A percentile compares a stretch with the other conserved stretches of the same genome.
Conservation (phyloP, 2,113 vertebrate genomes). For the Oncorhynchus tshawytscha region DNA sequence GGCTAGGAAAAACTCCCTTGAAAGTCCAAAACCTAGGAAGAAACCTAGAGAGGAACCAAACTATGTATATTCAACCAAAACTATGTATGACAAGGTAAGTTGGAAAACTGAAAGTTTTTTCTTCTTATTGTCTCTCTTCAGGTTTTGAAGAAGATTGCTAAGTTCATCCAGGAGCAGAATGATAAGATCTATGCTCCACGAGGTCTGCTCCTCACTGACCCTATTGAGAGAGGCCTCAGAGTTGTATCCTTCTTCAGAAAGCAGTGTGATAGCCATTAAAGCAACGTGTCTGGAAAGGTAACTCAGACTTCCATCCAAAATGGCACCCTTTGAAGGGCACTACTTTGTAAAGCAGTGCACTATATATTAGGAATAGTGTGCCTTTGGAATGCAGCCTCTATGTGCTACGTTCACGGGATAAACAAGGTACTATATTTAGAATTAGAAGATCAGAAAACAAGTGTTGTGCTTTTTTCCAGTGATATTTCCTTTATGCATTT, state of each 20-base stretch:
- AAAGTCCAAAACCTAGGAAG: too few species aligned
- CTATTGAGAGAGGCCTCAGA: constrained; percentile 92
- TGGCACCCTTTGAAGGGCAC: too few species aligned
- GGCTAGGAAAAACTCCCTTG: too few species aligned
- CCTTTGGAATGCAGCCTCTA: too few species aligned
- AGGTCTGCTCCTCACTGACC: constrained; percentile 91
- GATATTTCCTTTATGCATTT: neutral
- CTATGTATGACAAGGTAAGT: neutral
- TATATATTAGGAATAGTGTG: too few species aligned
- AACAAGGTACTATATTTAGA: neutral
- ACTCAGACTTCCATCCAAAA: too few species aligned
- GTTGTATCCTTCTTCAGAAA: constrained; percentile 84
- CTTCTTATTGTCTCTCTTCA: constrained; percentile 40
- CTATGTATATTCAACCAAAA: too few species aligned
- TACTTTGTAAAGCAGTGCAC: too few species aligned
- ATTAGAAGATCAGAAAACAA: too few species aligned
- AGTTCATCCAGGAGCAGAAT: constrained; percentile 95
- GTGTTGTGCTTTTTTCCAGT: neutral
- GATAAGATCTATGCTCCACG: constrained; percentile 92
- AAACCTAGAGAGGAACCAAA: too few species aligned
- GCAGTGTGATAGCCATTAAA: neutral
- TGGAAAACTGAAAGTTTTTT: neutral
- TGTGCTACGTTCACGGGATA: too few species aligned
- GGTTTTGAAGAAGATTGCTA: constrained; percentile 96
- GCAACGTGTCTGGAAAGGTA: neutral